Conservation (phyloP, 2,888 invertebrate genomes). For the Operophtera brumata region DNA sequence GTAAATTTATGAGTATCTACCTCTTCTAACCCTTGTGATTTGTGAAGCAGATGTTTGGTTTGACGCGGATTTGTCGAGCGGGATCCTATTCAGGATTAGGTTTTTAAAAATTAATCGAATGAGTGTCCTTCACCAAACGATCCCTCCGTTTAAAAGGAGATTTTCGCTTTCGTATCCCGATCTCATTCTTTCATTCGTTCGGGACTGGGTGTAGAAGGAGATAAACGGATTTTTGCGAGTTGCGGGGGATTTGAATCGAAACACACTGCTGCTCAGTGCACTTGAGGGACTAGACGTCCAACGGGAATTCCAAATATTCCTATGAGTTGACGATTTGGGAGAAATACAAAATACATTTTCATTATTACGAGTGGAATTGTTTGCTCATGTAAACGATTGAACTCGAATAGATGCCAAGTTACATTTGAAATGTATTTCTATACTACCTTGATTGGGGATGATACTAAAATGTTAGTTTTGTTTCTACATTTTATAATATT, state of each 20-base stretch:
- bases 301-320: conserved; percentile 37
- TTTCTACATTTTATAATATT: too few species aligned
- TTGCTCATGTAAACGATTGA: conserved; percentile 12
- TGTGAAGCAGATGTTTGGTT: conserved; percentile 8
- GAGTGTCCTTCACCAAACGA: conserved; percentile 22
- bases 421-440: neutral
- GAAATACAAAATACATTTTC: conserved; percentile 29
- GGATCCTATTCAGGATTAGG: conserved; percentile 23
- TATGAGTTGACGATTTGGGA: conserved; percentile 34
- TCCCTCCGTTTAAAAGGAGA: conserved; percentile 23
- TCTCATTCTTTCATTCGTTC: conserved; percentile 40
- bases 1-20: too few species aligned
- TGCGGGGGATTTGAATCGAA: conserved; percentile 50
- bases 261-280: conserved; percentile 57
- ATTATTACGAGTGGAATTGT: conserved; percentile 16
- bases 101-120: conserved; percentile 30
- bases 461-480: neutral
- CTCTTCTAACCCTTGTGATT: neutral
- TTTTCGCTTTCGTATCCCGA: conserved; percentile 35
- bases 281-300: conserved; percentile 50
- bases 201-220: conserved; percentile 35
- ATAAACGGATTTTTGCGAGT: conserved; percentile 51
- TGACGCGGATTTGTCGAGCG: neutral
- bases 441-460: neutral
- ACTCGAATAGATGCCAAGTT: neutral